These are phyloP conservation scores for Crossoptilon crossoptilon DNA, from an alignment of 2,797 vertebrate species.

Conservation along the genomic window DNA sequence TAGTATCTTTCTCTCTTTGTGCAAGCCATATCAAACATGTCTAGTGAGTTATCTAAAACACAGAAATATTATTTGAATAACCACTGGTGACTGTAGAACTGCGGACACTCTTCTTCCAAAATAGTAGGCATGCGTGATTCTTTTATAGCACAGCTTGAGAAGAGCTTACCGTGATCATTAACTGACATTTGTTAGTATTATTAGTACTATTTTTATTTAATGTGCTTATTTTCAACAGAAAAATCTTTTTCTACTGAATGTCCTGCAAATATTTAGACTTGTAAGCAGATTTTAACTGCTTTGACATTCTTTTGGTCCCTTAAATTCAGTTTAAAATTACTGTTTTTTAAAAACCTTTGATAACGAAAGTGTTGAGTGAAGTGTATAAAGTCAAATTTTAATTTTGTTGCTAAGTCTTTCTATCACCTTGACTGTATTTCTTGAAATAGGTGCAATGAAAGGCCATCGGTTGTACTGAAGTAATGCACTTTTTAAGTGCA, in stretches of 20 bases:
- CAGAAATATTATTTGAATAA: not conserved
- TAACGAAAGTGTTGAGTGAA: not conserved
- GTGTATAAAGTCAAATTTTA: not conserved
- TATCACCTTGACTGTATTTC: not conserved
- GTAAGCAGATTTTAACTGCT: not conserved
- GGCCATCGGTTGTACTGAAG: not conserved
- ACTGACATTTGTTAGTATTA: not conserved
- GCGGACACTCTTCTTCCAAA: not conserved
- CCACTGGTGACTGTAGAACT: not conserved
- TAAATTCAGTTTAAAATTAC: not conserved
- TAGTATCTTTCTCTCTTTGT: not conserved
- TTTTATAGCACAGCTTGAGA: not conserved
- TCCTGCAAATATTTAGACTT: not conserved
- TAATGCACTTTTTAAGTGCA: not conserved
- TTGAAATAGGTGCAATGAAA: not conserved
- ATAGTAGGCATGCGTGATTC: not conserved
- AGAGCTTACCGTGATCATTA: not conserved
- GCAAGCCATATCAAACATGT: not conserved
- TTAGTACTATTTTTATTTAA: not conserved
- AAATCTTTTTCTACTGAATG: not conserved
- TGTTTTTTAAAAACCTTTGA: not conserved
- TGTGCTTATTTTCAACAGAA: not conserved
- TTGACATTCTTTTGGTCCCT: not conserved
- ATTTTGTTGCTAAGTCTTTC: not conserved
- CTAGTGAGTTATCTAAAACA: not conserved